Evolutionary conservation across 2,113 vertebrate genomes (phyloP), one percentile per base, ranked within the genome.

Genomic region (Morone chrysops): DNA sequence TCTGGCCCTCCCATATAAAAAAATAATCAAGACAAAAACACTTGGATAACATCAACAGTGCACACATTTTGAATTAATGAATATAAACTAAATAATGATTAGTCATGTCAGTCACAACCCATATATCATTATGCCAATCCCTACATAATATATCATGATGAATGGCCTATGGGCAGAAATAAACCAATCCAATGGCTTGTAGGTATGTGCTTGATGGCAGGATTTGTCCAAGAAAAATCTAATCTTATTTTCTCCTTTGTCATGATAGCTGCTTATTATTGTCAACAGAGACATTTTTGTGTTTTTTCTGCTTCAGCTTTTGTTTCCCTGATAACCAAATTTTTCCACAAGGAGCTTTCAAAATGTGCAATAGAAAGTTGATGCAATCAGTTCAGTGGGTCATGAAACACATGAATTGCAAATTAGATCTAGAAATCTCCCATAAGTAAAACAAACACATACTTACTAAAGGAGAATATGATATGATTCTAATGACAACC

Each of bases 321-420:
- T 57, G 17, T 66, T 47, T 43, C 10, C 20, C 25, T 4, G 50
- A 73, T 11, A 45, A 69, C 6, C 18, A 6, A 40, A 57, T 61
- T 50, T 75, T 20, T 12, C 25, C 31, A 13, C 31, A 45, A 62
- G 50, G 54, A 70, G 63, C 22, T 53, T 48, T 53, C 11, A 69
- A 57, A 81, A n/a, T 50, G 43, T 60, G 31, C 16, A 8, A 12
- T 13, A 22, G 11, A 38, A 36, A 18, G 48, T 9, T 53, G 45
- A 77, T 60, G 72, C 13, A 60, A 50, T 74, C 74, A 70, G 50
- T 65, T 82, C 74, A 74, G 69, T 62, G 57, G 74, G 48, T 75
- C 50, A 59, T 6, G 50, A 57, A 74, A 62, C 5, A 38, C 38
- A 43, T 31, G 48, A 66, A 62, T 31, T 8, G 16, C n/a, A 38